phyloP scores from a whole-genome alignment of 2,113 vertebrate genomes.

The Ageneiosus marmoratus region DNA sequence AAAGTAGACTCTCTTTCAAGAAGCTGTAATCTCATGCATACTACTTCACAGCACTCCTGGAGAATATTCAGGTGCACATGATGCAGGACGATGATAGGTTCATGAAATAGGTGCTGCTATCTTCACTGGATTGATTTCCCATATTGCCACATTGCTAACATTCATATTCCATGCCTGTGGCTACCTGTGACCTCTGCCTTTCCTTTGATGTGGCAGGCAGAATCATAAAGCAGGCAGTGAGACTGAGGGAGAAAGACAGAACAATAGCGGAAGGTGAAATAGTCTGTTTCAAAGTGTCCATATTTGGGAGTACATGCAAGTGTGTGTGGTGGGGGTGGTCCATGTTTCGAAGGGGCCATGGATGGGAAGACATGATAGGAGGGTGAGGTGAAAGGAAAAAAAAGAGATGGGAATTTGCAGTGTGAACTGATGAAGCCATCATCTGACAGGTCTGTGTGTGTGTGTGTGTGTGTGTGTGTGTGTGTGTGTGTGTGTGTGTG shows the following conservation, averaged over 20 bases:
- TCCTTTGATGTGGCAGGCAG: conserved; percentile 95
- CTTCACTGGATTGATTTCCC: conserved; percentile 81
- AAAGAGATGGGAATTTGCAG: conserved; percentile 61
- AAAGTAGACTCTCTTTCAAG: conserved; percentile 39
- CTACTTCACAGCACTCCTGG: conserved; percentile 52
- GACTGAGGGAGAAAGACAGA: conserved; percentile 63
- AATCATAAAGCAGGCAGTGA: conserved; percentile 66
- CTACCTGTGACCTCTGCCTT: conserved; percentile 91
- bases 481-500: conserved; percentile 66
- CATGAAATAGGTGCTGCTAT: conserved; percentile 76
- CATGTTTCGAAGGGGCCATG: conserved; percentile 1
- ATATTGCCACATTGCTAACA: conserved; percentile 82
- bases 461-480: conserved; percentile 54
- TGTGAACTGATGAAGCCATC: conserved; percentile 88
- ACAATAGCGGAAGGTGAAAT: conserved; percentile 82
- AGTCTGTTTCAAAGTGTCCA: conserved; percentile 70
- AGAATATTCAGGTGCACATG: conserved; percentile 64
- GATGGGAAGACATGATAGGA: conserved; percentile 60
- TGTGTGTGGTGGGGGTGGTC: conserved; percentile 29
- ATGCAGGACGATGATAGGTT: conserved; percentile 70
- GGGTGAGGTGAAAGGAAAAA: conserved; percentile 47
- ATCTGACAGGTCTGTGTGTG: conserved; percentile 88
- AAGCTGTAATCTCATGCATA: conserved; percentile 33
- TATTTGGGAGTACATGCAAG: conserved; percentile 52
- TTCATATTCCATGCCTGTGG: conserved; percentile 88